Evolutionary conservation across 1,140 invertebrate genomes (phyloP), one percentile per base, ranked within the genome.

Genomic region (Drosophila subobscura): DNA sequence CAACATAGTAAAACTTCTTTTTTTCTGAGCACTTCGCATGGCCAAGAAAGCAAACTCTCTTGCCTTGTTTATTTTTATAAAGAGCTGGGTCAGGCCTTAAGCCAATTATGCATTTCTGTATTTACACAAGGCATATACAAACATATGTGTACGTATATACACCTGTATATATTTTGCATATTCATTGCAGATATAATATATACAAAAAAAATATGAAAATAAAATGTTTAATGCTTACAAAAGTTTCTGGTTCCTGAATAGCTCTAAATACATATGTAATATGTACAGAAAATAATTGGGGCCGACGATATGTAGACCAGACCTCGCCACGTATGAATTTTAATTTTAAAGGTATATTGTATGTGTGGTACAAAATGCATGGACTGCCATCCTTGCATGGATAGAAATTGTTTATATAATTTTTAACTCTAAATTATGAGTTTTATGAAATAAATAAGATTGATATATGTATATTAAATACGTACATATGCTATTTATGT

Each of bases 251-350:
- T 37, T 37, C 3, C 4, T 37, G 4, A 37, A 37, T 37, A 37
- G 5, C 33, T 10, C 14, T 29, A 45, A 22, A 27, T 54, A 64
- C 37, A 65, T 27, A 53, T 45, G 37, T 25, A 65, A 14, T 33
- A 65, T 5, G 27, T 25, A 67, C 64, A 25, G 44, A 3, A 45
- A 67, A 53, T 7, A 5, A 46, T 22, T 7, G 20, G n/a, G 23
- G 10, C 3, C 7, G 45, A 64, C 37, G n/a, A 40, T 46, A 55
- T 55, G 47, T 57, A 46, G n/a, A 41, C 10, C 33, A 37, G 33
- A 37, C 8, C 33, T 37, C 33, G 33, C 33, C 10, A 65, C 23
- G 20, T 16, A n/a, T 23, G 10, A 37, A 63, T 59, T 45, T 5
- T 33, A 29, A 16, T 16, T 42, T 45, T 1, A 44, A 27, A 41